Base-by-base conservation (phyloP, 2,113 vertebrate genomes). In the Aegypius monachus region DNA sequence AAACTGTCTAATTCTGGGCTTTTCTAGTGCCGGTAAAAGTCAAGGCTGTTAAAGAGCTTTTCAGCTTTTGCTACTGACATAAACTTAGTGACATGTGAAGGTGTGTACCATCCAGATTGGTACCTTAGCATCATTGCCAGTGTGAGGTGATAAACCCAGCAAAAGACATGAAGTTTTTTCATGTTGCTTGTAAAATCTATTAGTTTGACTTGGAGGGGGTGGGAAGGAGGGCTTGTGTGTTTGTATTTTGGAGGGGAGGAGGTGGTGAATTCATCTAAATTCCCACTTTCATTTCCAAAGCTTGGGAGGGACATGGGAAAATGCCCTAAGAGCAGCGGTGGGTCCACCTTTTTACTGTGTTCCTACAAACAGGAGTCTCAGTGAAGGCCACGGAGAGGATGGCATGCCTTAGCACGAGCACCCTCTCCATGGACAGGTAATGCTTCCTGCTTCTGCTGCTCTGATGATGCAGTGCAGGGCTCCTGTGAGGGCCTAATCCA, bases 351-450 rank as follows among this genome's bases (percentile, higher is more conserved):
- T 84, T 29, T 36, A 9, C 42, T 47, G 15, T 0, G 1, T 2
- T 63, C 16, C 23, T 63, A 32, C 38, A 43, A 82, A 63, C 0
- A 1, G 29, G 19, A 58, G 18, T 9, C 12, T 79, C 5, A 7
- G 7, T 15, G 66, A 68, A 45, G 36, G 18, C 23, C 48, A 27
- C 0, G 1, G 34, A 42, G 34, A 65, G 22, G 16, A 21, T 0
- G 3, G 7, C 21, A 47, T 31, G 32, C 5, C 13, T 50, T 45
- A 63, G 11, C 20, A n/a, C 1, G 0, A 52, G 19, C 14, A 52
- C 10, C 9, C 8, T 3, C 42, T 42, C 13, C 34, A 10, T 7
- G 18, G 8, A 6, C 16, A 18, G 17, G 22, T 22, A 40, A 40
- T 6, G 15, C 7, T 58, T 67, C 20, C 22, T 0, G 0, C 15